Base-by-base conservation (phyloP, 2,113 vertebrate genomes). In the Nyctereutes procyonoides region DNA sequence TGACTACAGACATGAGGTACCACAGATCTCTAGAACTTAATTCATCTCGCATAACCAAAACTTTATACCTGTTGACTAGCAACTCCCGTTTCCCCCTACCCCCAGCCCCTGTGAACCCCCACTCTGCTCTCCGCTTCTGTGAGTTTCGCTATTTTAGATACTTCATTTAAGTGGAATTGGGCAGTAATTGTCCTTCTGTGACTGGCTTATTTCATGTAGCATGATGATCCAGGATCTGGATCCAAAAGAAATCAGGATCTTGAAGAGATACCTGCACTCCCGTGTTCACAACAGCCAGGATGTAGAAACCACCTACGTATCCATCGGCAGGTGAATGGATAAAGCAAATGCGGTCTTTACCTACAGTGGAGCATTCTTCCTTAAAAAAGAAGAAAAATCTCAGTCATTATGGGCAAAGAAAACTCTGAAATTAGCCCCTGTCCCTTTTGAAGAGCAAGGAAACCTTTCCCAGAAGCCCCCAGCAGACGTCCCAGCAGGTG, bases 191-290 rank as follows among this genome's bases (percentile, higher is more conserved):
- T 62, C 91, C 38, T 84, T 88, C 77, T n/a, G 30, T 32, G 60
- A 77, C 67, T 69, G 3, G 19, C 79, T 53, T 76, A 43, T 32
- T n/a, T 84, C 22, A 38, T 85, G 24, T 48, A 43, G 26, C 67
- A 19, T 38, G 9, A 69, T 24, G 79, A 85, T 17, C 71, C 15
- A 55, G 26, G 38, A 53, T 67, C 17, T 26, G 28, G 1, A 60
- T 19, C 65, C 53, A 10, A 76, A 77, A 77, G 26, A 43, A 77
- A 71, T 43, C 67, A 35, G 60, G 53, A 28, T 80, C 35, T 48
- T 24, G 12, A 32, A 38, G 51, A n/a, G 63, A 13, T 8, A 4
- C 0, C 5, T 4, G 55, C 13, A 0, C 8, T 4, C 69, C 43
- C 14, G 2, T 1, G 28, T 9, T 17, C 80, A 8, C 0, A 4